Conservation (phyloP, 35 echinoderm and acorn worm species). For the Heliocidaris tuberculata region DNA sequence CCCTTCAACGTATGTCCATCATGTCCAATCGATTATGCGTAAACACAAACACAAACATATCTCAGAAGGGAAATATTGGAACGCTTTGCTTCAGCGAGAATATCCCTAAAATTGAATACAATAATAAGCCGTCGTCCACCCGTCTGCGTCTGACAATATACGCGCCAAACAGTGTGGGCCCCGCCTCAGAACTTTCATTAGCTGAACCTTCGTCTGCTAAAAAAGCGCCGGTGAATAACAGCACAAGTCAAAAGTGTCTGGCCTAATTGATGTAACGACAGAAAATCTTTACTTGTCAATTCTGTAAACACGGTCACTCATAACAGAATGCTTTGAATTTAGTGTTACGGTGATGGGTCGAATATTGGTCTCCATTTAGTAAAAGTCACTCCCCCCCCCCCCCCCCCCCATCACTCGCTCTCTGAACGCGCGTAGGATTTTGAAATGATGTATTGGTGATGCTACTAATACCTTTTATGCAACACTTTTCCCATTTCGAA, state of each 20-base stretch:
- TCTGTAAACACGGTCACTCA: not conserved
- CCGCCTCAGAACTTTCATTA: not conserved
- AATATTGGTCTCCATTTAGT: not conserved
- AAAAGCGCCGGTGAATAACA: not conserved
- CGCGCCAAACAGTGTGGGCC: not conserved
- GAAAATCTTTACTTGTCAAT: conserved; percentile 18
- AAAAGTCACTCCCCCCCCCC: not conserved
- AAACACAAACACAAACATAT: not conserved
- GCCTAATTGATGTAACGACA: conserved; percentile 1
- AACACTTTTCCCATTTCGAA: too few species aligned
- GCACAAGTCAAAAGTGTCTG: not conserved
- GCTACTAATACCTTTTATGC: too few species aligned
- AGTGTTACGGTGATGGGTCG: not conserved
- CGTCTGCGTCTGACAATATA: not conserved
- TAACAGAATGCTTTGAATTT: too few species aligned
- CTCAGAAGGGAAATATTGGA: not conserved
- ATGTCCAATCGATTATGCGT: too few species aligned
- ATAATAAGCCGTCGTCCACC: not conserved
- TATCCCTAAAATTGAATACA: not conserved
- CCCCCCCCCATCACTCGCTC: too few species aligned
- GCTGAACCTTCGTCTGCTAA: not conserved
- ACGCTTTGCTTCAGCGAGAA: not conserved
- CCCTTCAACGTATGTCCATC: too few species aligned
- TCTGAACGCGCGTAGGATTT: not conserved
- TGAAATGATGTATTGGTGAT: not conserved